Conservation (phyloP, 2,888 invertebrate species). For the Troides oblongomaculatus region DNA sequence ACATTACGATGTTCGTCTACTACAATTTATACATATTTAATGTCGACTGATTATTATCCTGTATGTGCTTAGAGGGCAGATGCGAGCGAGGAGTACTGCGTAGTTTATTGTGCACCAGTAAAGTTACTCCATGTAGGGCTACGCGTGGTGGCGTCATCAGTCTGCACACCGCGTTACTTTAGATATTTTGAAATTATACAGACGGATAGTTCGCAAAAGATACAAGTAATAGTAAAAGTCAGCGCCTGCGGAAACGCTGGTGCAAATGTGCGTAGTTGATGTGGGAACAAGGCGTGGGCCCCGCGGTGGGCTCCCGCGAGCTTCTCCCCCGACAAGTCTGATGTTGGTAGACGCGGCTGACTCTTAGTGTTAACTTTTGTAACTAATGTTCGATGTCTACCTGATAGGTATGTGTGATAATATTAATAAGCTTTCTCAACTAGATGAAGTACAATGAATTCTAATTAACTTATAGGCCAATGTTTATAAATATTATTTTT, state of each 20-base stretch:
- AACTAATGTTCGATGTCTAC: conserved; percentile 67
- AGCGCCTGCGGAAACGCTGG: conserved; percentile 28
- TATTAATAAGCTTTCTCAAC: conserved; percentile 75
- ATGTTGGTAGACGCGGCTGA: conserved; percentile 46
- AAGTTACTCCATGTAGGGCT: conserved; percentile 24
- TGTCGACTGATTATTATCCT: conserved; percentile 39
- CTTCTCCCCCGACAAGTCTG: conserved; percentile 45
- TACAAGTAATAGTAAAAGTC: neutral
- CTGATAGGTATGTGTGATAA: conserved; percentile 77
- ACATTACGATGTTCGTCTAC: conserved; percentile 13
- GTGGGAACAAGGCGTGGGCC: conserved; percentile 40
- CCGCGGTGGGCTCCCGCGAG: conserved; percentile 37
- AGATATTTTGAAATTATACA: conserved; percentile 27
- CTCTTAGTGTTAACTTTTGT: conserved; percentile 63
- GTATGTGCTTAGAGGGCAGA: conserved; percentile 35
- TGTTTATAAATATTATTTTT: conserved; percentile 78
- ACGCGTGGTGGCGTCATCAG: conserved; percentile 23
- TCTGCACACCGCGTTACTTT: conserved; percentile 34
- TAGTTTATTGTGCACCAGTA: conserved; percentile 26
- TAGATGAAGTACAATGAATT: conserved; percentile 76
- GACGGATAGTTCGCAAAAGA: conserved; percentile 1
- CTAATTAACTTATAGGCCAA: conserved; percentile 72
- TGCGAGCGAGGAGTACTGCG: conserved; percentile 24
- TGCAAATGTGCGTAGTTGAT: conserved; percentile 35
- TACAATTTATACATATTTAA: conserved; percentile 29